Evolutionary conservation across 2,888 invertebrate genomes (phyloP).

Genomic region (Spicauda simplicius): DNA sequence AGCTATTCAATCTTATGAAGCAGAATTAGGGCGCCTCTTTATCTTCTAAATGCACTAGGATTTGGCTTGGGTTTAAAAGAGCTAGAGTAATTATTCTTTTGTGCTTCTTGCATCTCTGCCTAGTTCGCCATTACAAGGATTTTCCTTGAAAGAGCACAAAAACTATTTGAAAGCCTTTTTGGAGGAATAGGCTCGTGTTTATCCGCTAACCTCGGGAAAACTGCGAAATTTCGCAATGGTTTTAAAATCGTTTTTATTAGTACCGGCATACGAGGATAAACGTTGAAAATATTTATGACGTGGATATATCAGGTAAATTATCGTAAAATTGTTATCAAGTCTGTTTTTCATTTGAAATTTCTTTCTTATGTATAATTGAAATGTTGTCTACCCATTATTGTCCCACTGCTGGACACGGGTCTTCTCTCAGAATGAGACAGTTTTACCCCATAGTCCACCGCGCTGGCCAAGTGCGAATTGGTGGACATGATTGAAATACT

Average conservation of each 20-base stretch:
- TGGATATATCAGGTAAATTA: no score
- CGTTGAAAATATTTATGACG: background rate
- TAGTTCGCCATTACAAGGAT: constrained; percentile 10
- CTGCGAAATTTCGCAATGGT: background rate
- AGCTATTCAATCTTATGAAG: constrained; percentile 26
- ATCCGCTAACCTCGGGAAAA: constrained; percentile 13
- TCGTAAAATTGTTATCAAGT: no score
- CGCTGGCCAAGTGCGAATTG: no score
- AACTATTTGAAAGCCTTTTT: background rate
- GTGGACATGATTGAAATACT: no score
- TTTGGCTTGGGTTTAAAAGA: constrained; percentile 20
- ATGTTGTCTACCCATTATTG: no score
- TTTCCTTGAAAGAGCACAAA: constrained; percentile 18
- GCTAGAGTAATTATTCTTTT: constrained; percentile 33
- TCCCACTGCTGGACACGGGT: no score
- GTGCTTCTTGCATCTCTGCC: background rate
- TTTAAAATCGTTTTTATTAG: background rate
- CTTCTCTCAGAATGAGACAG: no score
- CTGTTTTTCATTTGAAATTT: no score
- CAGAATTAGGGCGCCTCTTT: constrained; percentile 26
- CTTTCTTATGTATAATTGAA: no score
- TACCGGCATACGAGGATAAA: background rate
- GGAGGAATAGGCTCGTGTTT: background rate
- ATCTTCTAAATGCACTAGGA: constrained; percentile 10
- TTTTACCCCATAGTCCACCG: no score